Percentiles rank a stretch among this genome's conserved stretches.
phyloP scores from a whole-genome alignment of 2,113 vertebrate genomes.

The Nettapus auritus region DNA sequence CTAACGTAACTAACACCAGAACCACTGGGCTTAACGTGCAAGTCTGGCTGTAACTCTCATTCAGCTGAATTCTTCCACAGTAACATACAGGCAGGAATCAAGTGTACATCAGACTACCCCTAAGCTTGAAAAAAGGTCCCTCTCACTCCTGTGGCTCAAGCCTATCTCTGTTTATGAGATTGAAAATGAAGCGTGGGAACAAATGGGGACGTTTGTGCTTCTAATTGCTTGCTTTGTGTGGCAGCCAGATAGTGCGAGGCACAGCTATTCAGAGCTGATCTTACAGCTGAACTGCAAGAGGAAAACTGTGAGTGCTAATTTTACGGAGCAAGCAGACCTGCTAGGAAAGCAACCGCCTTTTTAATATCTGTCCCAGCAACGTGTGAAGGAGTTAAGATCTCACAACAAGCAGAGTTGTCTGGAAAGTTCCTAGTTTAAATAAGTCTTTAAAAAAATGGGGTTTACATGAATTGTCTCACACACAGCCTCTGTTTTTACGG shows the following conservation, averaged over 20 bases:
- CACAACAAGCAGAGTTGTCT: neutral
- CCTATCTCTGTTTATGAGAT: neutral
- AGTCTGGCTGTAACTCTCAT: neutral
- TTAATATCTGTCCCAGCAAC: neutral
- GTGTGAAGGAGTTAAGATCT: neutral
- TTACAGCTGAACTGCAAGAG: slow-evolving; percentile 5
- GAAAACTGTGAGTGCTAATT: neutral
- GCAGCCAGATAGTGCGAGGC: neutral
- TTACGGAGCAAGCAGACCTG: slow-evolving; percentile 5
- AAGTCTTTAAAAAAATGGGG: neutral
- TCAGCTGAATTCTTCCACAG: neutral
- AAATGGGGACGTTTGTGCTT: slow-evolving; percentile 5
- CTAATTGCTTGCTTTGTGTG: slow-evolving; percentile 23
- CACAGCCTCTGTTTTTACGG: neutral
- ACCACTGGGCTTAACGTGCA: neutral
- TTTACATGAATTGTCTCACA: neutral
- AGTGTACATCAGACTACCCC: neutral
- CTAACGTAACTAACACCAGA: neutral
- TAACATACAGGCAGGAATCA: neutral
- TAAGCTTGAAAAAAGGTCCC: neutral
- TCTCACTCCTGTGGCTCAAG: neutral
- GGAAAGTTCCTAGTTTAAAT: neutral
- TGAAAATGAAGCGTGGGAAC: neutral
- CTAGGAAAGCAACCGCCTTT: neutral
- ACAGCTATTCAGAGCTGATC: neutral